Percentiles rank a stretch among this genome's conserved stretches.
These are phyloP conservation scores for Hoplostethus mediterraneus DNA, from an alignment of 2,797 vertebrate species.

Conservation along the genomic window DNA sequence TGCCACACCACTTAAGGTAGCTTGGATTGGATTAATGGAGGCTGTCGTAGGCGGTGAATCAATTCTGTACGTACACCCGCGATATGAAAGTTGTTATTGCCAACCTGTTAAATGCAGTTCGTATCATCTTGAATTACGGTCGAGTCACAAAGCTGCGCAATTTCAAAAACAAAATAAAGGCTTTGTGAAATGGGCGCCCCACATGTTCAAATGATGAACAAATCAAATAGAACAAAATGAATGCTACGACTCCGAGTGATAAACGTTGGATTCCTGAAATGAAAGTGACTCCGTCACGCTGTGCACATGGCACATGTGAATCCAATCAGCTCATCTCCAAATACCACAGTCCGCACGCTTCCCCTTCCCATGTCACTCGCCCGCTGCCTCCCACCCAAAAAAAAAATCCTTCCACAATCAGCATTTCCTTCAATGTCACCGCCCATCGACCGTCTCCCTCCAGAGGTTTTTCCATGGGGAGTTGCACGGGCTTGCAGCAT, in stretches of 20 bases:
- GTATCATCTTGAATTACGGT: conserved; percentile 40
- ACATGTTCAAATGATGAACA: conserved; percentile 17
- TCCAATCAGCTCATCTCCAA: conserved; percentile 37
- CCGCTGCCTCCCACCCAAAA: conserved; percentile 35
- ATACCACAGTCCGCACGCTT: too few relatives aligned
- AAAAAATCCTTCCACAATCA: conserved; percentile 25
- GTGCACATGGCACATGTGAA: conserved; percentile 37
- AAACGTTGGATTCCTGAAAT: conserved; percentile 22
- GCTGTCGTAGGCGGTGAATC: conserved; percentile 40
- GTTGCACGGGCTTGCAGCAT: conserved; percentile 18
- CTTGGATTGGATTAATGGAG: conserved; percentile 42
- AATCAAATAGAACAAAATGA: conserved; percentile 28
- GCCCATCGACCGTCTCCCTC: conserved; percentile 5
- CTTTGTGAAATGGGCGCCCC: neutral
- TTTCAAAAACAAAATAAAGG: neutral
- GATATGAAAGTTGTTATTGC: conserved; percentile 28
- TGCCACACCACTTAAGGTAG: conserved; percentile 9
- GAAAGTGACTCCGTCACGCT: conserved; percentile 26
- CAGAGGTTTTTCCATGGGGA: neutral
- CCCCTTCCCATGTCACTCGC: conserved; percentile 34
- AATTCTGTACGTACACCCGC: conserved; percentile 18
- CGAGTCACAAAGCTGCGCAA: conserved; percentile 19
- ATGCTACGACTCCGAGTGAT: conserved; percentile 19
- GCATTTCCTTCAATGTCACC: conserved; percentile 16
- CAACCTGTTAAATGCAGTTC: conserved; percentile 26